Evolutionary conservation across 2,888 invertebrate genomes (phyloP), one percentile per base, ranked within the genome.

Genomic region (Ganaspis brasiliensis): DNA sequence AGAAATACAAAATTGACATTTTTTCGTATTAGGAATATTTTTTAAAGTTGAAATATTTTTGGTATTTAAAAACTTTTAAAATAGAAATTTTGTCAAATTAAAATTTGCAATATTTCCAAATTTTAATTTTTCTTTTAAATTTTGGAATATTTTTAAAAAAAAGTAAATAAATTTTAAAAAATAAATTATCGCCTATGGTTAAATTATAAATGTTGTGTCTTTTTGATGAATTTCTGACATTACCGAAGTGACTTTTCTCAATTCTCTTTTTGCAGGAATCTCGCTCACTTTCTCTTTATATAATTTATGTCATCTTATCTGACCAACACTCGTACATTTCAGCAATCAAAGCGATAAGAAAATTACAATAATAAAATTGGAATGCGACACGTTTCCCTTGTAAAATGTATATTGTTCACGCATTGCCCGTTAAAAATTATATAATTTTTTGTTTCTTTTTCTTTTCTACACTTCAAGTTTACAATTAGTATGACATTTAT

Each of bases 231-330:
- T 40, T 6, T 6, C 19, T 37, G 37, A 3, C 37, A 21, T 35
- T 10, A 35, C 19, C 24, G 8, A 67, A 40, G 24, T 12, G 45
- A 19, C 45, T 40, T 67, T 67, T 67, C 40, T 67, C 24, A 40
- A 67, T 67, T 24, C 67, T 24, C 40, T 67, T 67, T 67, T 45
- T 67, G 67, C 37, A 35, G 37, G 61, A 37, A 37, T 67, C 24
- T 67, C 45, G 67, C 21, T 45, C 24, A 67, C 67, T 67, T 67
- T 67, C 67, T 40, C 67, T 67, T 67, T 67, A 67, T 67, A 67
- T 67, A 67, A 67, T 67, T 67, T 67, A 67, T 67, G 67, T 67
- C 67, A 67, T 67, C 67, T 67, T 45, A 45, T n/a, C n/a, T 40
- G 40, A 40, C 19, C 37, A 40, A 40, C 24, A 67, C 24, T 67